A percentile compares a stretch with the other conserved stretches of the same genome.
These are phyloP conservation scores for Cryptosula pallasiana DNA, from an alignment of 2,888 invertebrate species.

Conservation along the genomic window DNA sequence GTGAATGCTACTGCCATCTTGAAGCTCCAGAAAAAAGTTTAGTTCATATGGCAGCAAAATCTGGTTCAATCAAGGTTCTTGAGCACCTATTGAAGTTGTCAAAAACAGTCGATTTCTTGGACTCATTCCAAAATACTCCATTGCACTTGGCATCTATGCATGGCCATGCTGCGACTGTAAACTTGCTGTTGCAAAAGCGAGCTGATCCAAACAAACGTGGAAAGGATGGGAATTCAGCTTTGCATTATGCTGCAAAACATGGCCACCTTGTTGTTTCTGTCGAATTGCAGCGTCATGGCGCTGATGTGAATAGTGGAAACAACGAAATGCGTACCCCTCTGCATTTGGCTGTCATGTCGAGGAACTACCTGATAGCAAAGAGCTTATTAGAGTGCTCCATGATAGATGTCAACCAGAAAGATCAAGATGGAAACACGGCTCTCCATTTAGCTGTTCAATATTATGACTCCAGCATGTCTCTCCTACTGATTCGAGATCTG, in stretches of 20 bases:
- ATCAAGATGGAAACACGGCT: conserved; percentile 12
- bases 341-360: background rate
- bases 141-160: conserved; percentile 14
- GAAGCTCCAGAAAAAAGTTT: background rate
- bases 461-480: background rate
- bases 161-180: background rate
- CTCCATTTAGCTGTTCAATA: conserved; percentile 7
- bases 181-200: background rate
- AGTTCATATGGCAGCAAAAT: background rate
- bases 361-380: background rate
- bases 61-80: background rate
- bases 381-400: background rate
- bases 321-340: background rate
- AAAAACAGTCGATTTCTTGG: background rate
- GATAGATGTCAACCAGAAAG: background rate
- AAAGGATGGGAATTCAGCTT: background rate
- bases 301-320: background rate
- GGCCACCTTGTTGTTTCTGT: background rate
- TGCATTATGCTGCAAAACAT: conserved; percentile 1
- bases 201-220: background rate
- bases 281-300: background rate
- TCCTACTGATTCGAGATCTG: background rate
- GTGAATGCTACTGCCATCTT: conserved; percentile 18
- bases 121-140: background rate
- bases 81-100: background rate